A percentile compares a stretch with the other conserved stretches of the same genome.
Evolutionary conservation across 2,113 vertebrate genomes (phyloP).

Genomic region (Sinosuthora webbiana): DNA sequence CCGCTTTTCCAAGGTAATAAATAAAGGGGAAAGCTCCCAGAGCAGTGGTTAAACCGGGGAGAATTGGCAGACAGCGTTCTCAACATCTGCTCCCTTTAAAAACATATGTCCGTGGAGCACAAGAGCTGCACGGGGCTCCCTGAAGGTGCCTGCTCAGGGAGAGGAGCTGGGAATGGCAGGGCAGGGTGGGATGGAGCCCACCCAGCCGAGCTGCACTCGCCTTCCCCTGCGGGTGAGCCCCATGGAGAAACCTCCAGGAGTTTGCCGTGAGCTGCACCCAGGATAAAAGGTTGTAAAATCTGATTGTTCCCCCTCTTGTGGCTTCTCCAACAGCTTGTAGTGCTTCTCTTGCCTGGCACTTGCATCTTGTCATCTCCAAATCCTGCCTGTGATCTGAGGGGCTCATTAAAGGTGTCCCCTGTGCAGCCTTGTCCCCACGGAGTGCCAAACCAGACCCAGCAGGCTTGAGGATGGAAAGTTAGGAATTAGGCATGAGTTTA

Average conservation of each 20-base stretch:
- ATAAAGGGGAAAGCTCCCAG: background rate
- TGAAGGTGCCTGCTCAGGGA: background rate
- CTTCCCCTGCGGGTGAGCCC: background rate
- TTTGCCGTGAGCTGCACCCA: background rate
- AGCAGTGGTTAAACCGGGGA: conserved; percentile 23
- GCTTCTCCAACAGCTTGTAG: background rate
- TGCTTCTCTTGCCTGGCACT: background rate
- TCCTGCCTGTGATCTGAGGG: background rate
- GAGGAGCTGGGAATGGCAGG: background rate
- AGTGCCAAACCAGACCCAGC: background rate
- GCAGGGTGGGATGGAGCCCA: background rate
- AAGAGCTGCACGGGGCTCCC: background rate
- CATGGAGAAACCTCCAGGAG: background rate
- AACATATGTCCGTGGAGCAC: conserved; percentile 4
- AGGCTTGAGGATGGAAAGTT: background rate
- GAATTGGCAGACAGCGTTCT: background rate
- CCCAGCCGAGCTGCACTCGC: background rate
- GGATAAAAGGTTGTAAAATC: background rate
- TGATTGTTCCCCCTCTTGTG: background rate
- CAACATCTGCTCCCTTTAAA: conserved; percentile 48
- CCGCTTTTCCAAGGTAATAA: background rate
- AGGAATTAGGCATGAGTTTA: background rate
- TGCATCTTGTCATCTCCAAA: background rate
- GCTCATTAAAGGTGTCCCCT: too few species aligned
- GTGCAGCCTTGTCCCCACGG: background rate